These are phyloP conservation scores for Spizaetus ornatus DNA, from an alignment of 2,113 vertebrate genomes.

Conservation along the genomic window DNA sequence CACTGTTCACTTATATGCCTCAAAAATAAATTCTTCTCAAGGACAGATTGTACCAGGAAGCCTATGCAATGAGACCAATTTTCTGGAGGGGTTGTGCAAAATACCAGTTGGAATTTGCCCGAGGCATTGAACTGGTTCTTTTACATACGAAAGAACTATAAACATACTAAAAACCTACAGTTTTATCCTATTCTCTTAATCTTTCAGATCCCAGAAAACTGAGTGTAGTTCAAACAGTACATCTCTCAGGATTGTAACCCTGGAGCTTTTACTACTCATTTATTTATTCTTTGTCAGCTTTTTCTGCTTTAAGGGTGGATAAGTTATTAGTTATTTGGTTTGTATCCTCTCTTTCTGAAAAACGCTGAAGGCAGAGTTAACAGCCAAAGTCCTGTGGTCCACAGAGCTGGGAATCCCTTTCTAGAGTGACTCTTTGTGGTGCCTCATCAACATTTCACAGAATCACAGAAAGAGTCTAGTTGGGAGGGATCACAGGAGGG, in stretches of 20 bases:
- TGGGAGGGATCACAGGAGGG: not conserved
- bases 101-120: not conserved
- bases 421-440: not conserved
- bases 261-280: not conserved
- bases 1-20: not conserved
- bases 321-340: not conserved
- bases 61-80: not conserved
- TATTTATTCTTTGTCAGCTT: conserved; percentile 10
- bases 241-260: not conserved
- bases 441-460: not conserved
- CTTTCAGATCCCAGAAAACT: not conserved
- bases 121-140: not conserved
- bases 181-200: not conserved
- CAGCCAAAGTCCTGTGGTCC: not conserved
- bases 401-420: not conserved
- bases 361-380: not conserved
- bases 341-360: not conserved
- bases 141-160: not conserved
- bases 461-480: not conserved
- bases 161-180: not conserved
- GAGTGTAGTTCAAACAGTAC: not conserved
- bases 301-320: not conserved
- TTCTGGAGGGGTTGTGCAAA: not conserved
- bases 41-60: not conserved
- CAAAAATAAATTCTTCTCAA: not conserved